Percentiles rank a stretch among this genome's conserved stretches.
Conservation (phyloP, 2,113 vertebrate genomes). For the Scartelaos histophorus region DNA sequence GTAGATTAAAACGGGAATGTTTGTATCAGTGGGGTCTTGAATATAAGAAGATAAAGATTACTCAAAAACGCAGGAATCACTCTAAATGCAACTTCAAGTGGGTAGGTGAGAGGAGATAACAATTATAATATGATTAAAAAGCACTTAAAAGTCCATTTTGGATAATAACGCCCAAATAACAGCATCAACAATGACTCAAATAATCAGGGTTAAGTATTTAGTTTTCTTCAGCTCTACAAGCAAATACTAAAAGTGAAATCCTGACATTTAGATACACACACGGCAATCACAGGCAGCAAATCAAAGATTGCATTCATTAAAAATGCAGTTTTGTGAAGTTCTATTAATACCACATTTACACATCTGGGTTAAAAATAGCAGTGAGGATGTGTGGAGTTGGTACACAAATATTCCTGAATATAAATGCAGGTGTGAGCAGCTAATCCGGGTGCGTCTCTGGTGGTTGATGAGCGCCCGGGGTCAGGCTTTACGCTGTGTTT, state of each 20-base stretch:
- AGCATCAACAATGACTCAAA: not conserved
- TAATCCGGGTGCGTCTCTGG: constrained; percentile 61
- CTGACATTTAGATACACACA: not conserved
- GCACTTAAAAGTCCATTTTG: too few relatives aligned
- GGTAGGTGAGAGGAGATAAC: too few relatives aligned
- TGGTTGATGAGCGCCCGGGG: constrained; percentile 65
- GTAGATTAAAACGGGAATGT: too few relatives aligned
- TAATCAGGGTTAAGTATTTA: too few relatives aligned
- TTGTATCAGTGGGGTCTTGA: too few relatives aligned
- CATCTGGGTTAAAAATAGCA: constrained; percentile 22
- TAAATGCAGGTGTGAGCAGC: constrained; percentile 8
- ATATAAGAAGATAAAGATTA: too few relatives aligned
- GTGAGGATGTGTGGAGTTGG: constrained; percentile 1
- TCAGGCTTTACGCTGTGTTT: constrained; percentile 75
- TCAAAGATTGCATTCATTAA: not conserved
- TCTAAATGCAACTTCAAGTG: too few relatives aligned
- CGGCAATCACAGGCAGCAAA: not conserved
- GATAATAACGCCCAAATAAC: not conserved
- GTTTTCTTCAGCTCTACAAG: not conserved
- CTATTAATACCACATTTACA: constrained; percentile 36
- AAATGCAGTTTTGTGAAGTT: not conserved
- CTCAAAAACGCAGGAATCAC: too few relatives aligned
- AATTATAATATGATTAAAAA: not conserved
- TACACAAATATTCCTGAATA: not conserved
- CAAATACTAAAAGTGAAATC: not conserved